Conservation (phyloP, 1,140 invertebrate species). For the Drosophila pectinifera region DNA sequence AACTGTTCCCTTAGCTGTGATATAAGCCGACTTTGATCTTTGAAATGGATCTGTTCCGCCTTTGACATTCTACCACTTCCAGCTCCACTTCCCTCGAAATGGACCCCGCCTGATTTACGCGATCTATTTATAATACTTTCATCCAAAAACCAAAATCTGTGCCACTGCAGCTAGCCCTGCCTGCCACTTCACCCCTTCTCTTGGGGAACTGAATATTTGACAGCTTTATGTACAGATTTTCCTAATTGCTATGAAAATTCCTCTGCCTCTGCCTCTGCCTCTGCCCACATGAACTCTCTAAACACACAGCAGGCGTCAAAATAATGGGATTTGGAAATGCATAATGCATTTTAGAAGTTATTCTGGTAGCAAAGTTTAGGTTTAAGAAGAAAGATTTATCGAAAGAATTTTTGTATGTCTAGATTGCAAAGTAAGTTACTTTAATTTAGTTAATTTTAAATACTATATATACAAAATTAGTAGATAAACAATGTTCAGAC, state of each 20-base stretch:
- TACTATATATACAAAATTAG: too few relatives aligned
- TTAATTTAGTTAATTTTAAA: background rate
- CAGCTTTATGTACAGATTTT: constrained; percentile 48
- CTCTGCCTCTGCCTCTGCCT: too few relatives aligned
- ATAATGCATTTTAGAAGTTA: too few relatives aligned
- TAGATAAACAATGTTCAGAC: too few relatives aligned
- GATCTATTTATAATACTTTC: constrained; percentile 28
- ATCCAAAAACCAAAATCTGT: constrained; percentile 21
- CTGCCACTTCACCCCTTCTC: constrained; percentile 14
- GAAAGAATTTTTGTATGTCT: background rate
- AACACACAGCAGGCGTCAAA: background rate
- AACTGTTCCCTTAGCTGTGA: too few relatives aligned
- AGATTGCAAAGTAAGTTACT: background rate
- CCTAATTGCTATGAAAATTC: constrained; percentile 49
- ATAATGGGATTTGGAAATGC: too few relatives aligned
- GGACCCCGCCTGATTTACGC: constrained; percentile 5
- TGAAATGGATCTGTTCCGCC: constrained; percentile 10
- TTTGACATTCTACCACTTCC: constrained; percentile 23
- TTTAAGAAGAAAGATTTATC: too few relatives aligned
- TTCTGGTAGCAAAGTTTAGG: too few relatives aligned
- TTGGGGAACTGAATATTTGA: constrained; percentile 17
- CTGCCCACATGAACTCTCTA: background rate
- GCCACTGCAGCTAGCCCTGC: too few relatives aligned
- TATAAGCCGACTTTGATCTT: constrained; percentile 10
- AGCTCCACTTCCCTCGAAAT: background rate